Evolutionary conservation across 2,797 vertebrate genomes (phyloP), one percentile per base, ranked within the genome.

Genomic region (Notolabrus celidotus): DNA sequence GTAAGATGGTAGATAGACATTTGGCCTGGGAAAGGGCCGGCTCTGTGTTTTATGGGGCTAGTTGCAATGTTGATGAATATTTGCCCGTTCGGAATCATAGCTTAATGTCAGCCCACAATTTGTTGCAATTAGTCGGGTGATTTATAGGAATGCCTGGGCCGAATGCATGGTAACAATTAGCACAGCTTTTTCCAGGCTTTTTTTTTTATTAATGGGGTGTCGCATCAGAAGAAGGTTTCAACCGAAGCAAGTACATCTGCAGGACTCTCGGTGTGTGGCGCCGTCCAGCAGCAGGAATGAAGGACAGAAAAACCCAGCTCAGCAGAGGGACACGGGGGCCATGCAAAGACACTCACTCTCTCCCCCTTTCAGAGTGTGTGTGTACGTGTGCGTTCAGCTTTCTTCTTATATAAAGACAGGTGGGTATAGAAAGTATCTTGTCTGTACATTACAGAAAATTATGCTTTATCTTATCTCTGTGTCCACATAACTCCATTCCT

Each of bases 21-120:
- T 86, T 84, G 83, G 85, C 87, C 86, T 83, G 83, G 91, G 92
- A 93, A 93, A 92, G 77, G 61, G 71, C 79, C 83, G 50, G 86
- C 88, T 85, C 80, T 57, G 77, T 92, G 87, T 91, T 93, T 93
- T 93, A 92, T 92, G 91, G 84, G 82, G 86, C 86, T 89, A 80
- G 86, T 92, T 88, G 85, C 90, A 92, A 91, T 94, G 91, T 93
- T 93, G 92, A 93, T 94, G 90, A 94, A 94, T 95, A 92, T 94
- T 93, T 92, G 88, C 92, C 79, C 52, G 90, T 93, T 92, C 84
- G 69, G 87, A 94, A 93, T 94, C 92, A 93, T 94, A 94, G 93
- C 93, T 94, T 94, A 94, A 94, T 93, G 93, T 94, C 93, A 92
- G 92, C 82, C 89, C 69, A 93, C 93, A 94, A 93, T 93, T 94